phyloP scores from a whole-genome alignment of 2,797 vertebrate species.

The Macropus fuliginosus region DNA sequence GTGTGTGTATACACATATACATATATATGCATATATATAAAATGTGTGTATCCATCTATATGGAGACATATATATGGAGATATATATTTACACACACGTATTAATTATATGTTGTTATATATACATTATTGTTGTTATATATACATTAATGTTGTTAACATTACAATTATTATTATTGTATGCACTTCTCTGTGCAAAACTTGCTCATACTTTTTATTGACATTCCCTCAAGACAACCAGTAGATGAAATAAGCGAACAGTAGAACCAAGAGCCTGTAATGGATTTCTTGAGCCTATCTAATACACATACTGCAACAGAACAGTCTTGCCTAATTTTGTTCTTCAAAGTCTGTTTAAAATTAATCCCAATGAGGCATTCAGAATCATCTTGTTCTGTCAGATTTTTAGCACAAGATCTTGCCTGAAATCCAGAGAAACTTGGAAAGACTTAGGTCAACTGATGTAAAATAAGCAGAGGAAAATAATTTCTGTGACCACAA shows the following conservation, averaged over 20 bases:
- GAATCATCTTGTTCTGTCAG: not conserved
- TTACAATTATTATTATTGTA: not conserved
- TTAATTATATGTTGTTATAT: too few relatives aligned
- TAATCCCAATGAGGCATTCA: not conserved
- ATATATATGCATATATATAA: too few relatives aligned
- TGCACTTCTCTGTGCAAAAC: not conserved
- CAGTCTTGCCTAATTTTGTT: not conserved
- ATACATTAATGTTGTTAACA: too few relatives aligned
- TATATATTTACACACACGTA: too few relatives aligned
- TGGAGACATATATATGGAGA: too few relatives aligned
- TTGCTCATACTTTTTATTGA: not conserved
- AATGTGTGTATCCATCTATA: too few relatives aligned
- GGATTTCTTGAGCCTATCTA: not conserved
- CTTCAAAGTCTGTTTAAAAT: not conserved
- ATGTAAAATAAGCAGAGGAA: not conserved
- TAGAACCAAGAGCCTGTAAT: not conserved
- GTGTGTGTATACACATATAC: too few relatives aligned
- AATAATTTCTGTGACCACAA: not conserved
- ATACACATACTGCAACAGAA: not conserved
- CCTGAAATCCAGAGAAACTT: not conserved
- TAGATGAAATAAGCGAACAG: not conserved
- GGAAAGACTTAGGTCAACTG: not conserved
- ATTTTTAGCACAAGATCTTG: not conserved
- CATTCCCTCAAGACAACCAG: not conserved
- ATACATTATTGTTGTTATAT: too few relatives aligned